phyloP scores from a whole-genome alignment of 2,113 vertebrate genomes.

The Jacana jacana region DNA sequence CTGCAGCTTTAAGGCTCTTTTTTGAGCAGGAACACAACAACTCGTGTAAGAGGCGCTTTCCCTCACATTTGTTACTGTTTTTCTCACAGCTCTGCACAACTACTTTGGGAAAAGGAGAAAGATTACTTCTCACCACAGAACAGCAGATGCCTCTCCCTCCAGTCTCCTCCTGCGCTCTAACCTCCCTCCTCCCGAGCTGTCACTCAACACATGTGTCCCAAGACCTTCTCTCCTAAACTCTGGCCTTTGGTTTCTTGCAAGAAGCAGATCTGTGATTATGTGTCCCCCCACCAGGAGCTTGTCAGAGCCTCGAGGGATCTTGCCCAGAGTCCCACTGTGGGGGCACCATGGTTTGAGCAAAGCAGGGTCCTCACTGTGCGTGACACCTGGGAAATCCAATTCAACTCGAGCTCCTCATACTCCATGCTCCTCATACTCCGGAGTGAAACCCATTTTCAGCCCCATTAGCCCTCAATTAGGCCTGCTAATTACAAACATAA shows the following conservation, averaged over 20 bases:
- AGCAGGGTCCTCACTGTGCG: not conserved
- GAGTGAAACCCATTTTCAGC: not conserved
- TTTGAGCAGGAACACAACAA: not conserved
- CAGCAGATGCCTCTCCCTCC: conserved; percentile 15
- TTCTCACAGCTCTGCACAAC: not conserved
- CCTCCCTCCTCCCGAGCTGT: not conserved
- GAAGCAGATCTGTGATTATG: not conserved
- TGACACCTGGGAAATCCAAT: not conserved
- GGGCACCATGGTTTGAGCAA: not conserved
- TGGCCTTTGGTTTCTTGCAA: not conserved
- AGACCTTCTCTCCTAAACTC: not conserved
- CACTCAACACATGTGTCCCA: not conserved
- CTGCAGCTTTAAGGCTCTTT: not conserved
- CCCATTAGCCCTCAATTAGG: not conserved
- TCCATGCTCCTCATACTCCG: not conserved
- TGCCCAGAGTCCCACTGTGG: not conserved
- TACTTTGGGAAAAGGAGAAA: not conserved
- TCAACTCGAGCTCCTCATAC: not conserved
- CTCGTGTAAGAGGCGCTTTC: not conserved
- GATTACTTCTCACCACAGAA: not conserved
- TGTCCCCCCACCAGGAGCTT: not conserved
- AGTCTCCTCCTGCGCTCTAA: not conserved
- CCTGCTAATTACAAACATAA: not conserved
- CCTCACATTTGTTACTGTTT: not conserved
- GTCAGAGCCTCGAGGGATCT: not conserved